Base-by-base conservation (phyloP, 2,888 invertebrate species). In the Lacanobia wlatinum region DNA sequence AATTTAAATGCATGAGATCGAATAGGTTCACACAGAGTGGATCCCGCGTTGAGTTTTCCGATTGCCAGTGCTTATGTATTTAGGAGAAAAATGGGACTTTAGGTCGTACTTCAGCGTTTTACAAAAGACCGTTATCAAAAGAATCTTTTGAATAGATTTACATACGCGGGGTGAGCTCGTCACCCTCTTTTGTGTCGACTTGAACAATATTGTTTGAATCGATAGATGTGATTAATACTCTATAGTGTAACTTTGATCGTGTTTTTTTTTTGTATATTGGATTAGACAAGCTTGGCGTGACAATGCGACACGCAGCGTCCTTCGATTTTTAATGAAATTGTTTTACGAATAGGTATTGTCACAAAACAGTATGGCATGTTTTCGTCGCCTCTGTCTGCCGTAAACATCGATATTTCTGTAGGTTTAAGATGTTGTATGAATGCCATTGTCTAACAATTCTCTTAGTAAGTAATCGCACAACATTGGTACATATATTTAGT, bases 1-100 rank as follows among this genome's bases (percentile, higher is more conserved):
- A 95, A 96, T 96, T 96, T 96, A 96, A 96, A 96, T 96, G 96
- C 96, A 96, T 96, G 95, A 95, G 95, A 95, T 95, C 93, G 94
- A 95, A 95, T 94, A 92, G 94, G 94, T 95, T 94, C 92, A 92
- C 92, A 92, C 92, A 91, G 90, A 91, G 91, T 88, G 93, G 90
- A 93, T 93, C 91, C 88, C 89, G 84, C 87, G 87, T 87, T 84
- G 91, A 92, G 90, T 90, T 93, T 91, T 90, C 91, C 93, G 92
- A 93, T 94, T 94, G 92, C 92, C 90, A 88, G 88, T 92, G 91
- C 94, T 95, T 94, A 94, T 93, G 92, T 94, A 94, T 95, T 94
- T 93, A 92, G 87, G 88, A 91, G 91, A 92, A 92, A 94, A 94
- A 93, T 92, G 90, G 90, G 87, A 88, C 85, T 90, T 86, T 82